Conservation (phyloP, 2,113 vertebrate species). For the Tupaia chinensis region DNA sequence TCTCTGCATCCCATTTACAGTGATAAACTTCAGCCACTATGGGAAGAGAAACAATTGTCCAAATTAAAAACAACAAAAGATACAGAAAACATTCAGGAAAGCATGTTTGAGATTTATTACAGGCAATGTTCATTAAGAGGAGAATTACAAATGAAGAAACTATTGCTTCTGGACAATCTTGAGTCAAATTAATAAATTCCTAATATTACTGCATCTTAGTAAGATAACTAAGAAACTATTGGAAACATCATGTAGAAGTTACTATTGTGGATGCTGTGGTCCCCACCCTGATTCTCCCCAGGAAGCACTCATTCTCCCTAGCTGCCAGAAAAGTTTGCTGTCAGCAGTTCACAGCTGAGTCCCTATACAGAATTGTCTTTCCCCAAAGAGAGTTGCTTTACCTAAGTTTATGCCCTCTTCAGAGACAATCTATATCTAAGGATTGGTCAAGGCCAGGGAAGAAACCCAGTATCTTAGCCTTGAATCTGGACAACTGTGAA, state of each 20-base stretch:
- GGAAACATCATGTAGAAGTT: no score
- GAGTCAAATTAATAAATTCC: background rate
- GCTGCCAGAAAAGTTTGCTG: background rate
- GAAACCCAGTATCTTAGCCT: background rate
- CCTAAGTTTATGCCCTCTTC: background rate
- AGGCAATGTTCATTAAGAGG: background rate
- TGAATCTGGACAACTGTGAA: background rate
- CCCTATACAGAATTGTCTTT: background rate
- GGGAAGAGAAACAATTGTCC: background rate
- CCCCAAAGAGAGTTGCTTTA: background rate
- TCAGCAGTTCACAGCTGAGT: background rate
- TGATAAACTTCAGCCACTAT: background rate
- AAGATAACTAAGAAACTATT: background rate
- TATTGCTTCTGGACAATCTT: background rate
- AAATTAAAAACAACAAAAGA: conserved; percentile 37
- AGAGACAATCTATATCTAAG: background rate
- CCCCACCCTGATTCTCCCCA: background rate
- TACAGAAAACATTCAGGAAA: background rate
- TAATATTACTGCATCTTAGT: background rate
- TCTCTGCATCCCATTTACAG: background rate
- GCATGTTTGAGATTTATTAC: background rate
- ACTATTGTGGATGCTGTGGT: background rate
- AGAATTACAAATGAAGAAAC: background rate
- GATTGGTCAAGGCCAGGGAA: background rate
- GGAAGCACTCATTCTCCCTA: background rate